A percentile compares a stretch with the other conserved stretches of the same genome.
phyloP scores from a whole-genome alignment of 2,113 vertebrate genomes.

The Dicerorhinus sumatrensis region DNA sequence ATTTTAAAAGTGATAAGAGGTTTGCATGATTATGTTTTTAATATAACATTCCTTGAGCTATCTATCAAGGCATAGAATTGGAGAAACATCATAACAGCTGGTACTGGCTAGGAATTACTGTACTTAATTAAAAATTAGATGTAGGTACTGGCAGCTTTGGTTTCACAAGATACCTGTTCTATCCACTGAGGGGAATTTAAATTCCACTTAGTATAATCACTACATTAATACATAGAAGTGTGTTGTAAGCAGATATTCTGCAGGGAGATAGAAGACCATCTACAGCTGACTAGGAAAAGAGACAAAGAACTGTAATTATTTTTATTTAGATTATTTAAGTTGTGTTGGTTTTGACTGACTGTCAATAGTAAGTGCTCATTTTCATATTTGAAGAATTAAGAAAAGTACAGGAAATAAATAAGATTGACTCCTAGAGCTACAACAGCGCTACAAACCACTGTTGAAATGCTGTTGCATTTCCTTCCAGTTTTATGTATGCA shows the following conservation, averaged over 20 bases:
- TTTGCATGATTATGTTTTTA: conserved; percentile 47
- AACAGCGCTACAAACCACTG: neutral
- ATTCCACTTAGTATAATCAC: conserved; percentile 54
- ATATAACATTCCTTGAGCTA: conserved; percentile 52
- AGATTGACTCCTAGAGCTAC: neutral
- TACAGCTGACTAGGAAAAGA: neutral
- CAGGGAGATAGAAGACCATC: neutral
- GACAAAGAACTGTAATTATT: neutral
- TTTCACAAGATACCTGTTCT: conserved; percentile 55
- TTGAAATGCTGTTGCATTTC: neutral
- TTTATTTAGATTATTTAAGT: conserved; percentile 26
- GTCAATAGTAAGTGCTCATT: neutral
- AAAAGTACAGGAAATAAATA: neutral
- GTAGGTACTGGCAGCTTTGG: conserved; percentile 58
- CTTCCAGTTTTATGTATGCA: neutral
- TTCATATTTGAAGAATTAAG: neutral
- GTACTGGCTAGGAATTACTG: conserved; percentile 66
- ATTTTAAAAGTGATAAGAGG: conserved; percentile 49
- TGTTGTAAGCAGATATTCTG: conserved; percentile 21
- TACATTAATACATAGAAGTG: neutral
- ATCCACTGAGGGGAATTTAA: conserved; percentile 51
- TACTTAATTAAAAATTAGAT: conserved; percentile 80
- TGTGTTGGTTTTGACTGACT: neutral
- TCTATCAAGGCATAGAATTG: conserved; percentile 65
- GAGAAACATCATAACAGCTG: conserved; percentile 70